Base-by-base conservation (phyloP, 1,140 invertebrate genomes). In the Potamilus streckersoni region DNA sequence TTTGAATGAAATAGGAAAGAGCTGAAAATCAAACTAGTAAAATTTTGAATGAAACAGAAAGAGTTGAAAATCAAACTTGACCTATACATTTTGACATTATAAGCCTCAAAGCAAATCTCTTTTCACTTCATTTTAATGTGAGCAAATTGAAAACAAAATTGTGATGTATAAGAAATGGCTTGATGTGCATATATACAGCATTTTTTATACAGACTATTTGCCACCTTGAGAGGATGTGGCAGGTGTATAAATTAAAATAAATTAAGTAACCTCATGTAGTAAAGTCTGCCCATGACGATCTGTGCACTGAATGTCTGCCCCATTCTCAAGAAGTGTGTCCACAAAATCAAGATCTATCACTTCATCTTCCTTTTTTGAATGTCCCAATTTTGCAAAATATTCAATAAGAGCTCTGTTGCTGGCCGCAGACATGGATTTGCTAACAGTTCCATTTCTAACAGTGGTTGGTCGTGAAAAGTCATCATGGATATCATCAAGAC, bases 231-330 rank as follows among this genome's bases (percentile, higher is more conserved):
- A 62, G 20, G 14, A 62, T 62, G 60, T n/a, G 60, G 19, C 19
- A 62, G 60, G 20, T 12, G 60, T 13, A 0, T 72, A 11, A 12
- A 65, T 64, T 20, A 65, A 64, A 31, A 49, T 15, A 68, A 62
- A 58, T 38, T 74, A 31, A 31, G 27, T 71, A 62, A 89, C 88
- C 83, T 89, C 88, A 82, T 89, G 88, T 23, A 89, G 69, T 23
- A 89, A 74, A 15, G 86, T 87, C 65, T 89, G 88, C 2, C 88
- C 88, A 78, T 85, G 80, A 71, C 80, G 85, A 69, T 89, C 88
- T 27, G 78, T 82, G 69, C 83, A 84, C 68, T 88, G 84, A 19
- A 89, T 83, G 69, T 84, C 69, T 5, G 88, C 88, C 15, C 88
- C 88, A 74, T 78, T 81, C 38, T 76, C 74, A 15, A 89, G 31